A percentile compares a stretch with the other conserved stretches of the same genome.
These are phyloP conservation scores for Cheilosia pagana DNA, from an alignment of 2,888 invertebrate species.

Conservation along the genomic window DNA sequence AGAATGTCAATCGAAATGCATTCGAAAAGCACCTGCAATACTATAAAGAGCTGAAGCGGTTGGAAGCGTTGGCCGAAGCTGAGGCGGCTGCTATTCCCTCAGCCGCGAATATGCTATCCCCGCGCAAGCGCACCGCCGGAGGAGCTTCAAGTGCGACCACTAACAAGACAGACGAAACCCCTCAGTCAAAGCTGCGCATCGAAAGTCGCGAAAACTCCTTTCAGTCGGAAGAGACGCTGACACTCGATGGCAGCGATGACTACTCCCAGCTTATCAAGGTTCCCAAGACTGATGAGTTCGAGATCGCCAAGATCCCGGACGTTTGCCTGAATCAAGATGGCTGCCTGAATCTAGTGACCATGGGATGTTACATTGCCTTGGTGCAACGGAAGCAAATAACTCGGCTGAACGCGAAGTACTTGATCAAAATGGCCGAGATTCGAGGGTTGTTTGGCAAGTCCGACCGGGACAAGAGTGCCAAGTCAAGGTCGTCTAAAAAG, in stretches of 20 bases:
- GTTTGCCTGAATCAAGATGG: constrained; percentile 85
- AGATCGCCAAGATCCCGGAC: constrained; percentile 86
- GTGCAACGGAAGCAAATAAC: constrained; percentile 87
- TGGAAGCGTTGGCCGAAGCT: constrained; percentile 80
- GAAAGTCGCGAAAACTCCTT: constrained; percentile 43
- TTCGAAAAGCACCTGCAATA: constrained; percentile 87
- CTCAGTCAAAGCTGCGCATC: background rate
- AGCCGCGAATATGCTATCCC: constrained; percentile 78
- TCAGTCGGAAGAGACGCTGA: constrained; percentile 32
- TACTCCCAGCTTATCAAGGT: constrained; percentile 70
- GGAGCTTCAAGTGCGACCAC: constrained; percentile 70
- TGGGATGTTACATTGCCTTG: constrained; percentile 86
- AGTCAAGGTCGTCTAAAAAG: constrained; percentile 80
- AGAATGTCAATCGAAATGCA: constrained; percentile 89
- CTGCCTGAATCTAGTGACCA: constrained; percentile 83
- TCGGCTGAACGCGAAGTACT: constrained; percentile 91
- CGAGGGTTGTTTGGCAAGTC: constrained; percentile 89
- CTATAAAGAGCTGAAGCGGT: constrained; percentile 79
- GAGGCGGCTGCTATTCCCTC: constrained; percentile 80
- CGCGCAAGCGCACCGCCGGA: constrained; percentile 77
- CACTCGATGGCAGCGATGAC: constrained; percentile 68
- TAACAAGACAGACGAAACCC: constrained; percentile 51
- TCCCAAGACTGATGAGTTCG: constrained; percentile 85
- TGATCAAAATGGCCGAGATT: constrained; percentile 92
- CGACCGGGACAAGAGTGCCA: constrained; percentile 82